Percentiles rank a stretch among this genome's conserved stretches.
Conservation (phyloP, 1,140 invertebrate species). For the Xylocopa sonorina region DNA sequence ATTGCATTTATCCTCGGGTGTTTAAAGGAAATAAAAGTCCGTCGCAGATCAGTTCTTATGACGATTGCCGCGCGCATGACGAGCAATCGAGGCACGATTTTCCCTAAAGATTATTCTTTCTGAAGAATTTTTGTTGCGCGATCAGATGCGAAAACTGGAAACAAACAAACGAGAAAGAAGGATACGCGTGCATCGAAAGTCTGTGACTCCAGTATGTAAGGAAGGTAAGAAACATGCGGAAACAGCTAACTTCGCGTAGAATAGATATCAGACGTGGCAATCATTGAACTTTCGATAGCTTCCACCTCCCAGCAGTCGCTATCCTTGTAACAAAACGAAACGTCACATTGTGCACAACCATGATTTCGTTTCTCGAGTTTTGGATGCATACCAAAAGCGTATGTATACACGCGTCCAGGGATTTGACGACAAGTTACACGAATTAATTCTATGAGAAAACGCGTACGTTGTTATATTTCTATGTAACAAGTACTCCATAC, state of each 20-base stretch:
- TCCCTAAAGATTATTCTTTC: too few species aligned
- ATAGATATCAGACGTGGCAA: constrained; percentile 48
- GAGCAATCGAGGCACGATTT: too few species aligned
- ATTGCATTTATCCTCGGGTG: constrained; percentile 53
- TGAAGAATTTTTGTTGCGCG: too few species aligned
- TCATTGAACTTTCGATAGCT: constrained; percentile 55
- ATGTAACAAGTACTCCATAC: too few species aligned
- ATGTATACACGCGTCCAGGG: background rate
- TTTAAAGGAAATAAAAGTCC: constrained; percentile 39
- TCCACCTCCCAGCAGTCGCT: constrained; percentile 44
- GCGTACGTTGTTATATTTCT: too few species aligned
- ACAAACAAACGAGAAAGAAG: background rate
- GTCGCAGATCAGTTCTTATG: constrained; percentile 35
- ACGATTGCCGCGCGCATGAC: background rate
- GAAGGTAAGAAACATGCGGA: constrained; percentile 5
- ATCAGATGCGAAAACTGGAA: background rate
- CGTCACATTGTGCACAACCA: background rate
- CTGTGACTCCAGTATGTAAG: background rate
- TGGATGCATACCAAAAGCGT: background rate
- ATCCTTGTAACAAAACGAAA: constrained; percentile 19
- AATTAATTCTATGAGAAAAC: too few species aligned
- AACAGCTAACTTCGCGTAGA: constrained; percentile 33
- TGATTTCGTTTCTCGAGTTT: constrained; percentile 41
- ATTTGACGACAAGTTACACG: too few species aligned
- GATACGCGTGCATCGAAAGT: background rate